A percentile compares a stretch with the other conserved stretches of the same genome.
Conservation (phyloP, 2,888 invertebrate genomes). For the Microplitis deprimator region DNA sequence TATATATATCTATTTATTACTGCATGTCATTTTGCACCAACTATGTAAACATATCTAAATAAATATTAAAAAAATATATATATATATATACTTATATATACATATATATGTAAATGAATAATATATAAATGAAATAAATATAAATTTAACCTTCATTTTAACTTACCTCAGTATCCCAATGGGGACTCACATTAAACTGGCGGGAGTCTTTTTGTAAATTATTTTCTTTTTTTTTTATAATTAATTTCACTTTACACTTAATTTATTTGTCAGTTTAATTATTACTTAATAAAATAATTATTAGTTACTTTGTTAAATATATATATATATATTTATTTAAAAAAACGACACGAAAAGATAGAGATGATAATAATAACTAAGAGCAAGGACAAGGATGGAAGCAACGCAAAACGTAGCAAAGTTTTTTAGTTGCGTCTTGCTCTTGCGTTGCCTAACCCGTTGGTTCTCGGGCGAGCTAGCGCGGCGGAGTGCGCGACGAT, state of each 20-base stretch:
- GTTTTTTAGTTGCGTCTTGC: neutral
- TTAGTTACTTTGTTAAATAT: no score
- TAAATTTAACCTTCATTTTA: neutral
- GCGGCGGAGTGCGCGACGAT: slow-evolving; percentile 38
- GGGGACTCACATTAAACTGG: neutral
- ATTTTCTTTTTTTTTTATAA: neutral
- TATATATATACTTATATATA: no score
- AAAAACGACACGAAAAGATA: no score
- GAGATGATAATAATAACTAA: no score
- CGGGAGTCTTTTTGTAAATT: neutral
- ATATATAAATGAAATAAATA: neutral
- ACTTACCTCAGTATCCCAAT: neutral
- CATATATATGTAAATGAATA: neutral
- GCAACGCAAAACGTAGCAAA: no score
- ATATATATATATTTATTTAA: no score
- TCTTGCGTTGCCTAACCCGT: slow-evolving; percentile 33
- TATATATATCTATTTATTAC: neutral
- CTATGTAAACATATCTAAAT: neutral
- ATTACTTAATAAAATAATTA: no score
- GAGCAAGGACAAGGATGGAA: no score
- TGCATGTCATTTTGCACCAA: neutral
- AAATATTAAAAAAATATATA: neutral
- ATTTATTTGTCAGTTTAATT: neutral
- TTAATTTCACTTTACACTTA: neutral
- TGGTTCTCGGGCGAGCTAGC: slow-evolving; percentile 45